Conservation (phyloP, 2,888 invertebrate genomes). For the Tachina grossa region DNA sequence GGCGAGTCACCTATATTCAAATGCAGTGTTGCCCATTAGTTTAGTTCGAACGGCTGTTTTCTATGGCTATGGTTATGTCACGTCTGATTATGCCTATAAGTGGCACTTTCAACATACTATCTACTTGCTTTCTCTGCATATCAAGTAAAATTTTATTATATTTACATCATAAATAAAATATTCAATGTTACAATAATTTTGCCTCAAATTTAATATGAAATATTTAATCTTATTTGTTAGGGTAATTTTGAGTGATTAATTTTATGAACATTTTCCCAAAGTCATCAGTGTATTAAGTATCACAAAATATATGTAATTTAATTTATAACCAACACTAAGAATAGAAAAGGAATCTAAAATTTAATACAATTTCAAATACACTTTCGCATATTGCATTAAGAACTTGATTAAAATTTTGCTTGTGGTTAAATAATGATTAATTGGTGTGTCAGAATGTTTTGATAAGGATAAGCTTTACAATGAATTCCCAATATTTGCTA, state of each 20-base stretch:
- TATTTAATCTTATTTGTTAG: not conserved
- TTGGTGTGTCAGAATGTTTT: not conserved
- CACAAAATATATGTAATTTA: not conserved
- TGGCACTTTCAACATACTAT: too few relatives aligned
- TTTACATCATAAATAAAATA: not conserved
- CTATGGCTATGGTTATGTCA: too few relatives aligned
- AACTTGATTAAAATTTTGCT: slow-evolving; percentile 24
- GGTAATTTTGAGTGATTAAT: not conserved
- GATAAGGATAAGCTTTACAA: too few relatives aligned
- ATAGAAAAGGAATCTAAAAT: not conserved
- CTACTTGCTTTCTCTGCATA: too few relatives aligned
- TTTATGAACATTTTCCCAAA: not conserved
- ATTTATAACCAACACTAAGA: not conserved
- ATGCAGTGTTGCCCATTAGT: too few relatives aligned
- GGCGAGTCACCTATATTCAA: too few relatives aligned
- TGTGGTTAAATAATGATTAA: slow-evolving; percentile 26
- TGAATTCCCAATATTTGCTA: too few relatives aligned
- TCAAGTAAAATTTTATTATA: too few relatives aligned
- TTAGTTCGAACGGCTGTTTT: too few relatives aligned
- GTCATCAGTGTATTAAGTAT: not conserved
- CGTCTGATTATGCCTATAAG: too few relatives aligned
- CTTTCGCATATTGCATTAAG: too few relatives aligned
- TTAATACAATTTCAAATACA: not conserved
- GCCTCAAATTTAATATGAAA: not conserved
- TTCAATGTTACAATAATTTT: not conserved